Evolutionary conservation across 2,113 vertebrate species (phyloP), one percentile per base, ranked within the genome.

Genomic region (Seriola aureovittata): DNA sequence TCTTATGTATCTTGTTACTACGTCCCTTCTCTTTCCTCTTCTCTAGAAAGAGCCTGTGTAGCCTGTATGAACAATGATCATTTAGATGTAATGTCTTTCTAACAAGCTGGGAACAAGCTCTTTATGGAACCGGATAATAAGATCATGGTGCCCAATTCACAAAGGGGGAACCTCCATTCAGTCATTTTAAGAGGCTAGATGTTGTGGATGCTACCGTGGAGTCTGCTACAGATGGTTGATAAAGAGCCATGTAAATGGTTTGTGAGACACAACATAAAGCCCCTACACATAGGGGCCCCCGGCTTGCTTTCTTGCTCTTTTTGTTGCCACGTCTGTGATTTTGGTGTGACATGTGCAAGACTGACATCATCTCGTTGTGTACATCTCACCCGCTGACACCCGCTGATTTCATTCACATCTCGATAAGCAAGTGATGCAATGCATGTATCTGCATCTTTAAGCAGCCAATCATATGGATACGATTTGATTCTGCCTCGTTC

Each of bases 111-210:
- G 50, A 80, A 87, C 63, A 63, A 77, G 62, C 48, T 84, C 54
- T 87, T 89, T 75, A 87, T 84, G 70, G 77, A 78, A 72, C 40
- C n/a, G 5, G 38, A 81, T 86, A 80, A 89, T 85, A 86, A 76
- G 63, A 86, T 89, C 68, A 82, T 65, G 60, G 34, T 64, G 72
- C 34, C 59, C 36, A 48, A 69, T 48, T 74, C 50, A 69, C 72
- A 65, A 71, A 82, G 40, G 52, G 46, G 46, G 9, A 71, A 36
- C 36, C 50, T 55, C 57, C 52, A 60, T 65, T 75, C 48, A 81
- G 65, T 65, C 52, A 71, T 89, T 85, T 80, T 63, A n/a, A 75
- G 74, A 80, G 14, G 12, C 42, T 71, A 2, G 50, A 44, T 73
- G 66, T 52, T 81, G 50, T 16, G 38, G 48, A 65, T 59, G 62